Base-by-base conservation (phyloP, 2,888 invertebrate species). In the Brenthis hecate region DNA sequence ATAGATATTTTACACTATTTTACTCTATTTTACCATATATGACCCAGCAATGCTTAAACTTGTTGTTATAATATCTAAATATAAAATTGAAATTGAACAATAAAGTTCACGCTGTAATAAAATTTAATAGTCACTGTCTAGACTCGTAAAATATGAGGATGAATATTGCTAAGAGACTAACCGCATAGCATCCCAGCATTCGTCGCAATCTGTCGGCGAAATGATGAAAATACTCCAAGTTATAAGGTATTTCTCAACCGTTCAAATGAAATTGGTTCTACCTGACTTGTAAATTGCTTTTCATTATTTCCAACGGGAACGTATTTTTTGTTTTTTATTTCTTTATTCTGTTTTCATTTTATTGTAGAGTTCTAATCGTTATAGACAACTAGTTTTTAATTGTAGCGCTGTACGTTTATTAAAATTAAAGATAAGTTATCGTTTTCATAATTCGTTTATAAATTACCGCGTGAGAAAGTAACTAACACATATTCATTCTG, bases 81-180 rank as follows among this genome's bases (percentile, higher is more conserved):
- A 43, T 8, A 36, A 36, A 56, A 28, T 32, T 56, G 23, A 58
- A 23, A 19, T 23, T 6, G 6, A 48, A 58, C 13, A 2, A 43
- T 13, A 47, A 3, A 19, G 47, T 16, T 43, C 13, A 4, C 19
- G 58, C 36, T 56, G n/a, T 28, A 57, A 64, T 72, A 63, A 58
- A 66, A 64, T 68, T 63, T 71, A 68, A 73, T 62, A 66, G 67
- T 61, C 58, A 23, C 23, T 53, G 70, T 72, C 73, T 73, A 73
- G 70, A 73, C 72, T 55, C 69, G 55, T 73, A 70, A 73, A 73
- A 66, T 69, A 65, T 72, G 53, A 68, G 58, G 51, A 50, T 53
- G 63, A 68, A 66, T 68, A 70, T 61, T 64, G 68, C 68, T 23
- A 48, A 50, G 48, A 56, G 70, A 48, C 66, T 58, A 55, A 60